Conservation (phyloP, 2,113 vertebrate genomes). For the Todiramphus saurophagus region DNA sequence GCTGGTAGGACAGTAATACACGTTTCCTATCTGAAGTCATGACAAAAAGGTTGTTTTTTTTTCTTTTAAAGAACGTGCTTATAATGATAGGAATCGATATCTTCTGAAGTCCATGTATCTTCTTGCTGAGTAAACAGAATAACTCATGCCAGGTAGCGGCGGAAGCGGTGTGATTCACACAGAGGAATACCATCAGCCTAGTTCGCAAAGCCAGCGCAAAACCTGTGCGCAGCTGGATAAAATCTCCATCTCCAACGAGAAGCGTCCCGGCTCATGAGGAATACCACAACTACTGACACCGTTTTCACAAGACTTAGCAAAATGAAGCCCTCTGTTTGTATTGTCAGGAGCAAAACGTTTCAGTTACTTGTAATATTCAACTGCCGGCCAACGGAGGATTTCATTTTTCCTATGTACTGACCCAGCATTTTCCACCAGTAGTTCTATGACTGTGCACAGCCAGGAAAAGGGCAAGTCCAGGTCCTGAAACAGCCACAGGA, state of each 20-base stretch:
- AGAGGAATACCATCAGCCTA: too few species aligned
- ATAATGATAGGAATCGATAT: background rate
- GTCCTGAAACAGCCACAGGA: background rate
- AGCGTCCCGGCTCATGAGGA: background rate
- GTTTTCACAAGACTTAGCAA: background rate
- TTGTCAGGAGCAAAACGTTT: background rate
- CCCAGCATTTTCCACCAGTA: background rate
- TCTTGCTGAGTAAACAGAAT: background rate
- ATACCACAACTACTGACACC: background rate
- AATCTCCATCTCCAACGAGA: background rate
- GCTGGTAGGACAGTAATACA: background rate
- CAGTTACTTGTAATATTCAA: background rate
- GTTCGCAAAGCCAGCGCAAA: background rate
- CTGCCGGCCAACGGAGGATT: background rate
- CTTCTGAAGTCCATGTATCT: background rate
- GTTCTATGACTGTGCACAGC: background rate
- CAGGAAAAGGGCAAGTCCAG: background rate
- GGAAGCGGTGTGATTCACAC: too few species aligned
- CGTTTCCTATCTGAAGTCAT: background rate
- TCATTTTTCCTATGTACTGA: rapidly evolving
- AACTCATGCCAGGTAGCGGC: background rate
- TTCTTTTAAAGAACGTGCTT: background rate
- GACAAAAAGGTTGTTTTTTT: background rate
- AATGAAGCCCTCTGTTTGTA: background rate
- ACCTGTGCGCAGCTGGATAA: background rate